Base-by-base conservation (phyloP, 2,888 invertebrate genomes). In the Caprella mutica region DNA sequence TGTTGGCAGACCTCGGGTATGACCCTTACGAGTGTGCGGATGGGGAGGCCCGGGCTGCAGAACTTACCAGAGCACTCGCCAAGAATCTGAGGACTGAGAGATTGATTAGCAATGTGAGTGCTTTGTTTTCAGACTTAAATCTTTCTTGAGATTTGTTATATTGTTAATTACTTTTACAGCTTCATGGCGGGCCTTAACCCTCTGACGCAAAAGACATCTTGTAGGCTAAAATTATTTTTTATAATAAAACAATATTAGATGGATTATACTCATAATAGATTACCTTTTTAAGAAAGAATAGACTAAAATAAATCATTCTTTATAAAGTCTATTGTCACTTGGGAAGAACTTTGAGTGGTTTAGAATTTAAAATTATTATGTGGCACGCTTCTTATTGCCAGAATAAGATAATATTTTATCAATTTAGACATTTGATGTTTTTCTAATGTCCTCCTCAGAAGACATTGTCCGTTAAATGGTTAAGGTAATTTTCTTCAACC, bases 1-100 rank as follows among this genome's bases (percentile, higher is more conserved):
- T 85, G 68, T 85, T 77, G 71, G 71, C 85, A 29, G 71, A 76
- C 54, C 38, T 59, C 9, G 59, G 62, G 19, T 48, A 30, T 8
- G 30, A 48, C 14, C 48, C 48, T 3, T 48, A 48, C 19, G 30
- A 48, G 5, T 30, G 29, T 5, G 5, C 33, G 9, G 14, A 33
- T 9, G 33, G 33, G 8, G 33, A 33, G 33, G 14, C 9, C 8
- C 33, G 33, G 14, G 9, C 33, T 33, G 33, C 33, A 8, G 9
- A 33, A 8, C 14, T 33, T 33, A 33, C 33, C 33, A 14, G 33
- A 14, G 14, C 8, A 33, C 33, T n/a, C n/a, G n/a, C n/a, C n/a
- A n/a, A n/a, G n/a, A n/a, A n/a, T n/a, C n/a, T n/a, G n/a, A n/a
- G n/a, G n/a, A n/a, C n/a, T n/a, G n/a, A n/a, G n/a, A n/a, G n/a